Evolutionary conservation across 2,888 invertebrate genomes (phyloP), one percentile per base, ranked within the genome.

Genomic region (Pantelozetes paolii): DNA sequence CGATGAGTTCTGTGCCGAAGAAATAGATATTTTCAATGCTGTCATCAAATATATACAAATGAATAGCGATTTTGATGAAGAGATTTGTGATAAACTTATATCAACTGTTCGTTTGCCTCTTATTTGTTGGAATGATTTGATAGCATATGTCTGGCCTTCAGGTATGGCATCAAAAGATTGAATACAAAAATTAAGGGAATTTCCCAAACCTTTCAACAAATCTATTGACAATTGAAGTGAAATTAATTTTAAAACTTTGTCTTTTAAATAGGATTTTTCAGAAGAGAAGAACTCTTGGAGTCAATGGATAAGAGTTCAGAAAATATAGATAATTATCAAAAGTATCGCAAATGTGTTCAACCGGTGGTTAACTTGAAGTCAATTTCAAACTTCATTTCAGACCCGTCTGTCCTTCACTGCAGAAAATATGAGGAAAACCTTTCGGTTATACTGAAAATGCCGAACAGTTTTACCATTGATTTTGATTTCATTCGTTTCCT

Each of bases 101-200:
- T n/a, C 67, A 13, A 42, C 2, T 36, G 42, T 67, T 15, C 40
- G 67, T 8, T 67, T 67, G n/a, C 40, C 67, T 18, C 42, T 40
- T 6, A 67, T 67, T 13, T 67, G 32, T n/a, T 67, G 67, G 67
- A 67, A 42, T 30, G 67, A 67, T 20, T 40, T 67, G 20, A 67
- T 67, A 9, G 67, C 67, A n/a, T 67, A 67, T 23, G 67, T 67
- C 26, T 67, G 67, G 67, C 67, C 67, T 40, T 67, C 67, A 40
- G 67, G 67, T 67, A 3, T 5, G 36, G 1, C 32, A 5, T 57
- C 50, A 11, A 36, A 8, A 2, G 2, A 62, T 18, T 32, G 2
- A 32, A 2, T 8, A 30, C 30, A 9, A 32, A 62, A 6, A 30
- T 18, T 9, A 32, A 1, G 32, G n/a, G 59, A 59, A 28, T 15